Base-by-base conservation (phyloP, 2,888 invertebrate genomes). In the Andrena haemorrhoa region DNA sequence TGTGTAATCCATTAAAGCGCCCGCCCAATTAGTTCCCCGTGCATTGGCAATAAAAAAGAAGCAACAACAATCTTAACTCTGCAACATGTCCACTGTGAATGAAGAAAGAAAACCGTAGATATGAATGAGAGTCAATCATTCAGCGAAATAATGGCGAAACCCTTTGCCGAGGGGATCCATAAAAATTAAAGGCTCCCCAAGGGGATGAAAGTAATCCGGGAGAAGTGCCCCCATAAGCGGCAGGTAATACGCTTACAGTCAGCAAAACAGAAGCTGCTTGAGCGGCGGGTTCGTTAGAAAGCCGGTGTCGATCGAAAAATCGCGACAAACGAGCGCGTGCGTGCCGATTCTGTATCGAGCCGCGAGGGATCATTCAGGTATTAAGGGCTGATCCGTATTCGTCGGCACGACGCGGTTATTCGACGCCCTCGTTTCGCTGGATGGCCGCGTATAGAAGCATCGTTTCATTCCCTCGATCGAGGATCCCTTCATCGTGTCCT, bases 301-400 rank as follows among this genome's bases (percentile, higher is more conserved):
- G 53, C 20, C n/a, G n/a, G 3, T 10, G 41, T 7, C 20, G 35
- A 63, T 68, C 10, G 47, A 10, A 20, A 60, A 65, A 65, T 65
- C 29, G 16, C 64, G 41, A 75, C 66, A 75, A 75, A 71, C 31
- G 56, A 75, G 49, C 58, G 29, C 53, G 26, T 10, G 47, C 10
- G 66, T 47, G 75, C 58, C 53, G 70, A 82, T 79, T 78, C 63
- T 56, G 81, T 66, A 77, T 60, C 76, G 69, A 71, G 61, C 73
- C 66, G 60, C 35, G 35, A 78, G 71, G 76, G 79, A 85, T 85
- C 79, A 79, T 85, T 86, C 78, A 23, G 75, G 82, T 72, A 86
- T 86, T 82, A 79, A 56, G 75, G 51, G 61, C 69, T 72, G 82
- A 86, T 79, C 74, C 70, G 70, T 79, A 82, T 77, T 86, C 82